Conservation (phyloP, 2,888 invertebrate genomes). For the Ormyrus rosae region DNA sequence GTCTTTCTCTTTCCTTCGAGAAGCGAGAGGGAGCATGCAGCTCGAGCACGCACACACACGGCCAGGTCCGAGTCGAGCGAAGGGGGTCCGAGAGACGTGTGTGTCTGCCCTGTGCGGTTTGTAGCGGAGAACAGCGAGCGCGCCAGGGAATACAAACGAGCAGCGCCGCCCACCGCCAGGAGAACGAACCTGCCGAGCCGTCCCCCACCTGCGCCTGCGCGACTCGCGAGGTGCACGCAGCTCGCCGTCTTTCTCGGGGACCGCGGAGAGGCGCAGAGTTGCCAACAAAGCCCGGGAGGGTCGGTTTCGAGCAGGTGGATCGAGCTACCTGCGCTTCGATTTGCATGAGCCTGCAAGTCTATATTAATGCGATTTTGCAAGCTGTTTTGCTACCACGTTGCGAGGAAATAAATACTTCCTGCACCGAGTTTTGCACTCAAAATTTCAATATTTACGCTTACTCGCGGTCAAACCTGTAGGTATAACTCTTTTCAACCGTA, state of each 20-base stretch:
- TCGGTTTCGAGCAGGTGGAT: too few relatives aligned
- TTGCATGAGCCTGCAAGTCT: too few relatives aligned
- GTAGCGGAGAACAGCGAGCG: neutral
- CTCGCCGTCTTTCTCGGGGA: neutral
- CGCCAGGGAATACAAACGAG: neutral
- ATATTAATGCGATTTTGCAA: too few relatives aligned
- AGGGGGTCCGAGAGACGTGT: neutral
- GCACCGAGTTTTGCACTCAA: too few relatives aligned
- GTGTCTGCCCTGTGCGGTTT: neutral
- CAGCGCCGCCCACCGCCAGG: constrained; percentile 40
- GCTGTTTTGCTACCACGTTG: too few relatives aligned
- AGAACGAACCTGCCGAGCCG: constrained; percentile 12
- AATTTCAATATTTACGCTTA: too few relatives aligned
- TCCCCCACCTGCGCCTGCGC: constrained; percentile 42
- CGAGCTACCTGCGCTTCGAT: too few relatives aligned
- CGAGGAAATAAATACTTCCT: too few relatives aligned
- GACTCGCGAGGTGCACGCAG: neutral
- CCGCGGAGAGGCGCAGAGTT: constrained; percentile 5
- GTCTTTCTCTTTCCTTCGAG: neutral
- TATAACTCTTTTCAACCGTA: too few relatives aligned
- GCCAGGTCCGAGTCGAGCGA: neutral
- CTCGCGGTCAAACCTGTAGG: too few relatives aligned
- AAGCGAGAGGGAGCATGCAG: too few relatives aligned
- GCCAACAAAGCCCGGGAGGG: neutral
- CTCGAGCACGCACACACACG: neutral